Base-by-base conservation (phyloP, 2,888 invertebrate species). In the Ectemnius lituratus region DNA sequence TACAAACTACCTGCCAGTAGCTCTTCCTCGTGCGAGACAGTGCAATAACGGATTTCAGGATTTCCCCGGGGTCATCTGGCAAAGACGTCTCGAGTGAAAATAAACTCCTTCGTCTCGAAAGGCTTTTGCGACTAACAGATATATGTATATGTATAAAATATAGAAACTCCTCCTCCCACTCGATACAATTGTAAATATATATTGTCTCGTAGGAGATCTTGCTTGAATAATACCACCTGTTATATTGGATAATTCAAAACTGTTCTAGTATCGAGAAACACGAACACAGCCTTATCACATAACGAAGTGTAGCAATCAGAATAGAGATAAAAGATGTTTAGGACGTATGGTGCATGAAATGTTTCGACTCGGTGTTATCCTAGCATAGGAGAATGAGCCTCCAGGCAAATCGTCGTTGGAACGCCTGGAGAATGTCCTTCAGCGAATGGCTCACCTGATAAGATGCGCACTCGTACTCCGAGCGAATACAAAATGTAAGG, bases 31-130 rank as follows among this genome's bases (percentile, higher is more conserved):
- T 46, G 61, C 57, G 74, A 68, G 79, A 78, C 83, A 78, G 69
- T 13, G 78, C 69, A 83, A 77, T 78, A 81, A 82, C 76, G 78
- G 76, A 78, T 83, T 76, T 70, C 75, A 75, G 72, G 76, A 78
- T 81, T 80, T 81, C 83, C 83, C 82, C 27, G 56, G 71, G 81
- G 82, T 67, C 65, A 18, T 70, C 72, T 56, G 68, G 68, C 68
- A 70, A 70, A 67, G 75, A 73, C 78, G 75, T 81, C 73, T 58
- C 58, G 16, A 49, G 45, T 59, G 37, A 37, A 37, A 37, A 78
- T 75, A 68, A 77, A 70, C 71, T 63, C 37, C 11, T 37, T 4
- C 11, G 37, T 37, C 37, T 37, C 37, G 37, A 11, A 37, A 37
- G 37, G 37, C 37, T 37, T 37, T 37, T 37, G 11, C 37, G 11